Evolutionary conservation across 2,797 vertebrate species (phyloP).

Genomic region (Mionectes olivaceus): DNA sequence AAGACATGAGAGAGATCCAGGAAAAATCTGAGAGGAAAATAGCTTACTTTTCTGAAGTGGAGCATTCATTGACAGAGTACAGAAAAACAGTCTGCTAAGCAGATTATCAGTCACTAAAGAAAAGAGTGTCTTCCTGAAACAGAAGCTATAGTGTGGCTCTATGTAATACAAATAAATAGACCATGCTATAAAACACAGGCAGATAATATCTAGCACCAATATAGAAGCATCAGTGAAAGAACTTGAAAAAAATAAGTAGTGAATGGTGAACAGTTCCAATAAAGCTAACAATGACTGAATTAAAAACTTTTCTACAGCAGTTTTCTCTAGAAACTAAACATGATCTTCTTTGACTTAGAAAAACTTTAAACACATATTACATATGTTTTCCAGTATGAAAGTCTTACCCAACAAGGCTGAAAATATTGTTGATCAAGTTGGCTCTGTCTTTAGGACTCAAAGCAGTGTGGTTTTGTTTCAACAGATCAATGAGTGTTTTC

Average conservation of each 20-base stretch:
- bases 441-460: constrained; percentile 89
- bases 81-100: background rate
- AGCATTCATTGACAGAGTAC: background rate
- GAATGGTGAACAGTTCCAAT: background rate
- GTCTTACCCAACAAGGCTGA: constrained; percentile 88
- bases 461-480: constrained; percentile 77
- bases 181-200: background rate
- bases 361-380: background rate
- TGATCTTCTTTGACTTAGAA: background rate
- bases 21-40: background rate
- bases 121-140: background rate
- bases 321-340: background rate
- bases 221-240: background rate
- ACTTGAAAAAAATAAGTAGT: background rate
- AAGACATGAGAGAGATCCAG: background rate
- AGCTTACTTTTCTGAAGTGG: background rate
- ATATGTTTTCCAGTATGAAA: background rate
- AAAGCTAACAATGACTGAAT: background rate
- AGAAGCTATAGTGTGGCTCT: background rate
- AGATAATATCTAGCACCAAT: background rate
- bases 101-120: background rate
- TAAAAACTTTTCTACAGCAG: background rate
- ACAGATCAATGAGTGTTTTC: constrained; percentile 78
- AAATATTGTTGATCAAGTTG: constrained; percentile 91
- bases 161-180: background rate